Evolutionary conservation across 1,140 invertebrate species (phyloP), one percentile per base, ranked within the genome.

Genomic region (Oppia nitens): DNA sequence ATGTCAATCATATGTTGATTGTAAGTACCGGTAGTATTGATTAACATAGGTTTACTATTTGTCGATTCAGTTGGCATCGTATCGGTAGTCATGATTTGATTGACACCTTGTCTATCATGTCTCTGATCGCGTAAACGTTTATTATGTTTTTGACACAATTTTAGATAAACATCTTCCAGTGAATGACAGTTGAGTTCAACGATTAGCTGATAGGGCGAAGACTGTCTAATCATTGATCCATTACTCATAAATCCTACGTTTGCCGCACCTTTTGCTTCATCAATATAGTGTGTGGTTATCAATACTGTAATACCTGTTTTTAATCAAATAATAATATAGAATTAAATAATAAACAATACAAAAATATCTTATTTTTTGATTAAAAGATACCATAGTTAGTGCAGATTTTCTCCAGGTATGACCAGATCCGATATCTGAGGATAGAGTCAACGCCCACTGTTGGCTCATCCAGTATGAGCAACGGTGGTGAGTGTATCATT

Each of bases 391-490:
- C 25, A 24, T 81, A 79, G 57, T 82, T 81, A 72, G 80, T 81
- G 63, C 84, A 83, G 62, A 92, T 83, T 67, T 83, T 79, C 28
- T 89, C 80, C 66, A 92, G 73, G 67, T 91, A 86, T 64, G 86
- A 83, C 87, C 87, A 93, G 65, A 93, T 90, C 24, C 79, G 86
- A 70, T 91, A 84, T 64, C 91, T 77, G 2, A 91, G 76, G 24
- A 91, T 71, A 0, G 87, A 87, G 75, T 93, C 88, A 25, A 93
- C 84, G 21, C 88, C 88, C 25, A 93, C 89, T 0, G 90, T 94
- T 0, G 90, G 91, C 70, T 95, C 91, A 69, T 96, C 91, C 14
- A 96, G 76, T 68, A 96, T 92, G 17, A 56, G 6, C 9, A 60
- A 25, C 3, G 17, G n/a, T 14, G 59, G 59, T 24, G n/a, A 11